These are phyloP conservation scores for Ceyx melanurus DNA, from an alignment of 2,113 vertebrate genomes.

Conservation along the genomic window DNA sequence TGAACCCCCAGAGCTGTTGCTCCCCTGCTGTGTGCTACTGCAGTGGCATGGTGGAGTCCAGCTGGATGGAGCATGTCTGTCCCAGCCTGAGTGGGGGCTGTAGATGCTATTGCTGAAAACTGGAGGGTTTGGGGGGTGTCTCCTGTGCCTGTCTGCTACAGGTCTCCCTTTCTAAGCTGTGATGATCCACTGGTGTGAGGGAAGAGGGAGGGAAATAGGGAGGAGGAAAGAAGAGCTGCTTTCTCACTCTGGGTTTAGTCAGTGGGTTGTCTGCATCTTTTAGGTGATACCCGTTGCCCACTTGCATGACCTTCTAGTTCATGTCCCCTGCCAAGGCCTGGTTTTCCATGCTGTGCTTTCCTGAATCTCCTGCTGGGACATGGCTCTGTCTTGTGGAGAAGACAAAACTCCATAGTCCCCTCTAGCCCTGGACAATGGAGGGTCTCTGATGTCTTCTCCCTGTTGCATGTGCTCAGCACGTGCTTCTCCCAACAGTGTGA, in stretches of 20 bases:
- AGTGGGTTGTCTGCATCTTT: neutral
- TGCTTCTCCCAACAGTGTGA: neutral
- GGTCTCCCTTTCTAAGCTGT: neutral
- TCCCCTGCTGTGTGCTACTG: neutral
- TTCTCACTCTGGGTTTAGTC: slow-evolving; percentile 4
- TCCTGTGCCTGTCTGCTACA: neutral
- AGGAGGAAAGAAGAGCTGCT: neutral
- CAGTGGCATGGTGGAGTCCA: neutral
- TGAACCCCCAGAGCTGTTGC: neutral
- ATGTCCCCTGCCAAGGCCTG: neutral
- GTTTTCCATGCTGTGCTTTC: neutral
- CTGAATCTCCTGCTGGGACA: neutral
- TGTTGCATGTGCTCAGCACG: neutral
- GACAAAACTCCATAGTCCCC: neutral
- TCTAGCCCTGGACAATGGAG: neutral
- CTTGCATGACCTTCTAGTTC: neutral
- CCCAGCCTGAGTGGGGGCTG: neutral
- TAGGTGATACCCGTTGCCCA: neutral
- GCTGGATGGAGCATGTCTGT: neutral
- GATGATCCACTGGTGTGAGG: neutral
- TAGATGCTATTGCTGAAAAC: neutral
- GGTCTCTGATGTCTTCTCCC: neutral
- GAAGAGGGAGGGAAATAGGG: neutral
- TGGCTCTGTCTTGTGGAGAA: neutral
- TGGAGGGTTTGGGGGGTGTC: neutral